Evolutionary conservation across 92 coral and sea anemone genomes (phyloP), one percentile per base, ranked within the genome.

Genomic region (Anthopleura xanthogrammica): DNA sequence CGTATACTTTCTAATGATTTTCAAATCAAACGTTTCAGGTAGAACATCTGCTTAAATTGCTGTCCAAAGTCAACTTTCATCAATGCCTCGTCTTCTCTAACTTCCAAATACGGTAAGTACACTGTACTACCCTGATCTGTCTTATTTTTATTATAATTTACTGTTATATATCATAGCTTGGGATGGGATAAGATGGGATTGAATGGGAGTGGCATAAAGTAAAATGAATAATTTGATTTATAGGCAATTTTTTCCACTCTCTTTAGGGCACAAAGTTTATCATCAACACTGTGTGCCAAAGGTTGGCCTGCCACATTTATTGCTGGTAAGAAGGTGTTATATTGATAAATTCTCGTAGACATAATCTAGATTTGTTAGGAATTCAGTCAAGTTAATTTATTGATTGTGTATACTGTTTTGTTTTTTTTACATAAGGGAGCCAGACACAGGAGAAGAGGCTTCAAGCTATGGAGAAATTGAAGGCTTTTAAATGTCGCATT

Each of bases 301-400:
- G 99, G 99, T 17, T 96, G 99, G 99, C 99, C 99, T 0, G 90
- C 99, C 16, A 92, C 94, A n/a, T 96, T 92, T 84, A 95, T 95
- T 85, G 94, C 98, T 86, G 98, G 98, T 95, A 50, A 75, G 36
- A 29, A 29, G 1, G 52, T 16, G 16, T 40, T 74, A 1, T 41
- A 36, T 10, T 20, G 19, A 12, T 6, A 12, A 54, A 54, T 20
- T 10, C 24, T 60, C 6, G 7, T 16, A 60, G 22, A 29, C 36
- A 29, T 29, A 29, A 29, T 29, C 36, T 29, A 29, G 36, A 29
- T 29, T 29, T 29, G 36, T 29, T 29, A 29, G 36, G 36, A 29
- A 29, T 29, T 29, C 36, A 29, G 36, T 29, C 36, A 1, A 29
- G 36, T 29, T 29, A 29, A 29, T 29, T 29, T 29, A 29, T 29